Base-by-base conservation (phyloP, 1,140 invertebrate species). In the Pogonus chalceus region DNA sequence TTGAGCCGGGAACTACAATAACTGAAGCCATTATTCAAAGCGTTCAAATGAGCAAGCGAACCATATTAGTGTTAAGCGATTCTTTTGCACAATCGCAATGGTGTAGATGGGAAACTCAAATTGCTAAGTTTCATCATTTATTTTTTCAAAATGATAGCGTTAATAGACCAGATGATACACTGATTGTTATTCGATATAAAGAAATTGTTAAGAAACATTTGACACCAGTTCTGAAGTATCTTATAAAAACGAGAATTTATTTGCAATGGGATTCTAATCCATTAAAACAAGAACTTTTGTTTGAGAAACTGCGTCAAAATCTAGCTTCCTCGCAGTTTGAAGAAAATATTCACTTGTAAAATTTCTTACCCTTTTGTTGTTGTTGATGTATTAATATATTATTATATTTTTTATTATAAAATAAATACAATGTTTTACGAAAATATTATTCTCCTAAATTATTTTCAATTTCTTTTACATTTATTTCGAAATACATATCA, bases 61-160 rank as follows among this genome's bases (percentile, higher is more conserved):
- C 79, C 10, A 66, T 85, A 39, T 66, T 84, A 20, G 66, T 84
- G 14, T 71, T 84, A 22, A 82, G 80, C 51, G 74, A 82, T 60
- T 72, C 74, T 51, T 85, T 83, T 63, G 72, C 78, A 0, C 73
- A 75, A 58, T 84, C 81, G 31, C 76, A 82, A 31, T 85, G 82
- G 82, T 84, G 82, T 62, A 60, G 75, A 23, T 81, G 80, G 74
- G 82, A 85, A 63, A 77, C 79, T 2, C 76, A 81, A 56, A 65
- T 81, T 3, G 81, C 81, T 0, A 74, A 78, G 54, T 72, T 76
- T 56, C 74, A 77, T 53, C 64, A 73, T 53, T 55, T 77, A 35
- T 76, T 75, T 58, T 66, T 74, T 7, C 71, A 75, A 60, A 56
- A 68, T 31, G 59, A 65, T 35, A 50, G 60, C 20, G 64, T 60